phyloP scores from a whole-genome alignment of 2,113 vertebrate species.

The Sigmodon hispidus region DNA sequence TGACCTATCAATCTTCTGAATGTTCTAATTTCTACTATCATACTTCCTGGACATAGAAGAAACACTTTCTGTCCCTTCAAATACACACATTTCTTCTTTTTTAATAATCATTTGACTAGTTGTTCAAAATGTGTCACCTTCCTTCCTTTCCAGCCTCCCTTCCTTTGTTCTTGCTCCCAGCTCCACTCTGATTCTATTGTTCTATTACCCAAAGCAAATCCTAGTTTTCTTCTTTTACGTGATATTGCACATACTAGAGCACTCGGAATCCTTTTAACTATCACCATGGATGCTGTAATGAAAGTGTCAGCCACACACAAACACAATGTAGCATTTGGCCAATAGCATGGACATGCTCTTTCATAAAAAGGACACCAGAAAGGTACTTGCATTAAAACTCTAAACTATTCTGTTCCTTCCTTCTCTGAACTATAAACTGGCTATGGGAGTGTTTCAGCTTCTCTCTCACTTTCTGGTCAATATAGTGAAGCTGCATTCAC shows the following conservation, averaged over 20 bases:
- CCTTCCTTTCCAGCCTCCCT: background rate
- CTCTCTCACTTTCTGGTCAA: background rate
- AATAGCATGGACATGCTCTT: background rate
- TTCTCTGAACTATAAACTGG: background rate
- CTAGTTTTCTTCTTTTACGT: no score
- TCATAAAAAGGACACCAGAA: constrained; percentile 22
- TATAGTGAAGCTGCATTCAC: background rate
- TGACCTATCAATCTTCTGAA: background rate
- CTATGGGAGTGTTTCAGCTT: background rate
- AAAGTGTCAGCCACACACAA: background rate
- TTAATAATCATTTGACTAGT: background rate
- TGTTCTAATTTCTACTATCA: background rate
- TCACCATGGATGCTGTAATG: background rate
- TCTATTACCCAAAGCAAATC: background rate
- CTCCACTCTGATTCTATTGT: background rate
- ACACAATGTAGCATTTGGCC: background rate
- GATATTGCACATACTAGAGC: background rate
- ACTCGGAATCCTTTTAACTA: background rate
- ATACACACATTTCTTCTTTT: background rate
- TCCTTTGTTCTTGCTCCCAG: background rate
- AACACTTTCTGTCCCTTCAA: background rate
- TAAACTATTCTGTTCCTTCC: background rate
- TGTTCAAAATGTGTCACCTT: background rate
- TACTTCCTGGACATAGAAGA: background rate
- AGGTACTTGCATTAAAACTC: background rate